Percentiles rank a stretch among this genome's conserved stretches.
Conservation (phyloP, 2,888 invertebrate genomes). For the Lycaena phlaeas region DNA sequence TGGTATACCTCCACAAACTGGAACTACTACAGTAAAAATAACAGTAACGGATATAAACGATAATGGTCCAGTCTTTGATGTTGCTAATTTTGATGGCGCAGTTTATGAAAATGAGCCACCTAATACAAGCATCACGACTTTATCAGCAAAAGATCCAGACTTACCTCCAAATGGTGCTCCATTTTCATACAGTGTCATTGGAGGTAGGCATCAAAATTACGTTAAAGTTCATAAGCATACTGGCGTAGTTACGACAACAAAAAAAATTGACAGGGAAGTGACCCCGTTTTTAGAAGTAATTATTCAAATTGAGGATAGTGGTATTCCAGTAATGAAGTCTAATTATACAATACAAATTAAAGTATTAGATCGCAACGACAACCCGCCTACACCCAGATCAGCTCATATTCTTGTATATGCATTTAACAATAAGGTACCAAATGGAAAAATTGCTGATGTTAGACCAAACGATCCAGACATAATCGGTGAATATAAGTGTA, state of each 20-base stretch:
- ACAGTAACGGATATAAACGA: constrained; percentile 91
- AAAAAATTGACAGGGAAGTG: constrained; percentile 85
- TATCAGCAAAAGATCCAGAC: constrained; percentile 92
- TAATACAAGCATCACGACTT: constrained; percentile 85
- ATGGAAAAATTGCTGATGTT: constrained; percentile 91
- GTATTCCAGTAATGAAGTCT: constrained; percentile 86
- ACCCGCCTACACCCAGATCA: constrained; percentile 87
- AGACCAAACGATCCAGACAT: constrained; percentile 93
- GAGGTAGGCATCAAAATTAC: constrained; percentile 83
- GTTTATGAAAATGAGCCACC: constrained; percentile 91
- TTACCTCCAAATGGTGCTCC: constrained; percentile 92
- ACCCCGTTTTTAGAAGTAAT: constrained; percentile 82
- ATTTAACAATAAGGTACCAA: constrained; percentile 82
- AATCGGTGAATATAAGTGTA: constrained; percentile 91
- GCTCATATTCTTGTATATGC: constrained; percentile 85
- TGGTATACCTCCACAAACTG: constrained; percentile 91
- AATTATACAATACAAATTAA: constrained; percentile 83
- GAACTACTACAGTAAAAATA: constrained; percentile 88
- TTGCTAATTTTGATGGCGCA: constrained; percentile 79
- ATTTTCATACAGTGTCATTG: constrained; percentile 85
- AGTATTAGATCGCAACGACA: constrained; percentile 91
- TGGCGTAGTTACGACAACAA: constrained; percentile 85
- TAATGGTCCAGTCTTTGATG: constrained; percentile 89
- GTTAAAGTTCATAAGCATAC: constrained; percentile 85
- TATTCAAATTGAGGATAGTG: constrained; percentile 92